Evolutionary conservation across 2,113 vertebrate species (phyloP), one percentile per base, ranked within the genome.

Genomic region (Lasiurus borealis): DNA sequence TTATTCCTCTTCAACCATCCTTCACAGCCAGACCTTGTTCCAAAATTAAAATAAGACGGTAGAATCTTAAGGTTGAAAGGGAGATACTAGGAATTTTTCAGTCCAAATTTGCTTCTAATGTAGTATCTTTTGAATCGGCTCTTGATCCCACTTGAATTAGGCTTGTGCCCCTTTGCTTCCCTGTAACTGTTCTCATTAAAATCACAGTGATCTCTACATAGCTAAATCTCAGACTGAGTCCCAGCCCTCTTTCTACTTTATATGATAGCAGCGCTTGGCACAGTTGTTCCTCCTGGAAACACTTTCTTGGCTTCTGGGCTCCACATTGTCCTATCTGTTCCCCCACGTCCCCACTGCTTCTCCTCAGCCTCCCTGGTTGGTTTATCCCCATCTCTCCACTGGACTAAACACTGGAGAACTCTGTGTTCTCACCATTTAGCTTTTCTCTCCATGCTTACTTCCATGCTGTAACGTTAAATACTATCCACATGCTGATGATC

Each of bases 21-120:
- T 92, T 90, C 7, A 19, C 18, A 52, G 54, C 11, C 21, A 76
- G 54, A 66, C 21, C 36, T 66, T 96, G 71, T 73, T 85, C 31
- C 54, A 59, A 6, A 73, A 16, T 54, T 40, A 36, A 84, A 36
- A 40, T 57, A 71, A 48, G 10, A 59, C 12, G 15, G 0, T 36
- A 68, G 27, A 40, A 50, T 95, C 46, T 50, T 8, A 25, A 27
- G 27, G 44, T n/a, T 69, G 29, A n/a, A 62, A 36, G 48, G 9
- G 8, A 5, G 59, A 48, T 10, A 18, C 36, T 27, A 18, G 50
- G 25, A 1, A 57, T 23, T 31, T 15, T 54, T 82, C 36, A 29
- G 66, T 69, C 40, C 34, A 50, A 9, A 57, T 71, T 71, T 80
- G 52, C 44, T 82, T 5, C 15, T 62, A 44, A 0, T 50, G 3